These are phyloP conservation scores for Rhizoglyphus robini DNA, from an alignment of 1,140 invertebrate species.

Conservation along the genomic window DNA sequence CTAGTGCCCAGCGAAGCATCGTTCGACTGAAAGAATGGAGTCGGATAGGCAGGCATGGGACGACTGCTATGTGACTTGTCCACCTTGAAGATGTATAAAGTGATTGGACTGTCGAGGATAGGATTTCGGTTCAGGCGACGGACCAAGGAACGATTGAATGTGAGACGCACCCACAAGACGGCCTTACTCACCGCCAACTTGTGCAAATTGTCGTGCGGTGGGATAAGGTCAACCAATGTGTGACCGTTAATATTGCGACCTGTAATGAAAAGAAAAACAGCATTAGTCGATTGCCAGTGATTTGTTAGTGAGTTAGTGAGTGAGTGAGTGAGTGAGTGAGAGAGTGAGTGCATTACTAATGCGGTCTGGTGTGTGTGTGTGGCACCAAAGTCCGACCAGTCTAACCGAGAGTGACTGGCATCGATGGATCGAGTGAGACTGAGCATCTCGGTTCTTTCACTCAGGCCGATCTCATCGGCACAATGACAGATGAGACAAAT, in stretches of 20 bases:
- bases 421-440: no score
- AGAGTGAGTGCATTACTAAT: conserved; percentile 14
- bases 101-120: conserved; percentile 38
- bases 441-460: no score
- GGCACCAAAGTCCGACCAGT: no score
- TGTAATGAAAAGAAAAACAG: conserved; percentile 31
- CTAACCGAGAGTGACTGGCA: no score
- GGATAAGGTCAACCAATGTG: conserved; percentile 61
- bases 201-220: conserved; percentile 41
- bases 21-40: conserved; percentile 5
- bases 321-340: conserved; percentile 3
- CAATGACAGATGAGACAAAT: no score
- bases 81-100: conserved; percentile 46
- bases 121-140: conserved; percentile 27
- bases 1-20: background rate
- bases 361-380: no score
- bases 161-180: conserved; percentile 56
- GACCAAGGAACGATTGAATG: conserved; percentile 35
- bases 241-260: conserved; percentile 66
- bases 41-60: conserved; percentile 13
- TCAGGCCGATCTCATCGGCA: no score
- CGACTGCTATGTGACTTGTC: conserved; percentile 8
- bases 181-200: conserved; percentile 49
- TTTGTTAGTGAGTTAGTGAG: background rate
- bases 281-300: background rate